phyloP scores from a whole-genome alignment of 2,113 vertebrate species.

The Calidris pugnax region DNA sequence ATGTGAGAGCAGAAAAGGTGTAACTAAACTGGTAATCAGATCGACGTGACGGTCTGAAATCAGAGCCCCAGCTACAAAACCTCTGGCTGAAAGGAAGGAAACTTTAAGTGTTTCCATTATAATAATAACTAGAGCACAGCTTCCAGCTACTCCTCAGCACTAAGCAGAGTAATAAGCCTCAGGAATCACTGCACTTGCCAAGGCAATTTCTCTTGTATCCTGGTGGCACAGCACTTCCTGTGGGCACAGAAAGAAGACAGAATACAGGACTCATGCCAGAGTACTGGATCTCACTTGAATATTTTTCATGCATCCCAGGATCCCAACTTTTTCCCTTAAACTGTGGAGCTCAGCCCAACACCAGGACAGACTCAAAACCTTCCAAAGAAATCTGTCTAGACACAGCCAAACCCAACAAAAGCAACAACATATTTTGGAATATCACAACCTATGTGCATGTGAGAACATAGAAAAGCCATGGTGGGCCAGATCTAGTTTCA shows the following conservation, averaged over 20 bases:
- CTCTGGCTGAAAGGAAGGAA: background rate
- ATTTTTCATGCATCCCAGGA: background rate
- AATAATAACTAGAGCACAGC: background rate
- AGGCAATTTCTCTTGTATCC: background rate
- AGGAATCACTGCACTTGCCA: background rate
- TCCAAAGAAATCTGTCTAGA: background rate
- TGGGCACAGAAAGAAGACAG: background rate
- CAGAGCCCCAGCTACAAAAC: background rate
- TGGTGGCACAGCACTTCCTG: background rate
- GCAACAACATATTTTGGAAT: background rate
- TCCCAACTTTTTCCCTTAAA: background rate
- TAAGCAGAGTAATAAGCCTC: background rate
- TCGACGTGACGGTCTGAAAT: background rate
- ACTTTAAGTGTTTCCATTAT: background rate
- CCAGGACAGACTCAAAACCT: background rate
- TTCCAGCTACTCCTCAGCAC: background rate
- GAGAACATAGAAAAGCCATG: background rate
- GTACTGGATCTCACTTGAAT: background rate
- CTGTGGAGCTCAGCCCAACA: background rate
- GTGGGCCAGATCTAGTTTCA: background rate
- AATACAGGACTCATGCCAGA: background rate
- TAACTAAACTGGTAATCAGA: background rate
- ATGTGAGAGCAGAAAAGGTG: background rate
- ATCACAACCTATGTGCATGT: rapidly evolving
- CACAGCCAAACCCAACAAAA: background rate